phyloP scores from a whole-genome alignment of 2,888 invertebrate genomes.

The Pachymerium ferrugineum region DNA sequence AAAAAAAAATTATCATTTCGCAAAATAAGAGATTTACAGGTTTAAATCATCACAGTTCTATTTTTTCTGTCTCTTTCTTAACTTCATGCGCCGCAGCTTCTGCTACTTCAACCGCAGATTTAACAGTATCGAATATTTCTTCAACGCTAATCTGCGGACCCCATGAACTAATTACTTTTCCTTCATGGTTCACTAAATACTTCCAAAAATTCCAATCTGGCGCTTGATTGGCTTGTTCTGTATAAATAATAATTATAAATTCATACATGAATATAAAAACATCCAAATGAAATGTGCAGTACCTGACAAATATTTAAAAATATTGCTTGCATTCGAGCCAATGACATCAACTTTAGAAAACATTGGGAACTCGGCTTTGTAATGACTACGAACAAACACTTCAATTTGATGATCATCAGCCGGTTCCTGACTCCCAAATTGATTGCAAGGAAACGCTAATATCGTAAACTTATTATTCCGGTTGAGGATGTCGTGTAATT shows the following conservation, averaged over 20 bases:
- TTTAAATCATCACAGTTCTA: neutral
- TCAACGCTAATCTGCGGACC: conserved; percentile 47
- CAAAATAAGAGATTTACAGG: no score
- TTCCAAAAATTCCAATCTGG: conserved; percentile 56
- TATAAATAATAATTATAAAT: conserved; percentile 27
- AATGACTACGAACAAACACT: conserved; percentile 44
- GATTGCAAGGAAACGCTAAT: conserved; percentile 53
- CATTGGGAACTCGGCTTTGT: conserved; percentile 50
- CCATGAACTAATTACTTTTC: conserved; percentile 49
- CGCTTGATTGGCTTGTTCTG: conserved; percentile 40
- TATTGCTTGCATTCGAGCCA: conserved; percentile 45
- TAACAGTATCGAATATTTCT: conserved; percentile 42
- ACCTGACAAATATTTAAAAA: conserved; percentile 47
- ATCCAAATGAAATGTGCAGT: neutral
- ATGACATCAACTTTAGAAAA: conserved; percentile 50
- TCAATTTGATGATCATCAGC: conserved; percentile 46
- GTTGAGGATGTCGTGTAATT: conserved; percentile 48
- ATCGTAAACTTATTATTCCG: conserved; percentile 47
- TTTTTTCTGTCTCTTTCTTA: no score
- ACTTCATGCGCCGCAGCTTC: neutral
- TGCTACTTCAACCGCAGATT: conserved; percentile 40
- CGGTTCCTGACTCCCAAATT: conserved; percentile 54
- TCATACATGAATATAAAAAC: neutral
- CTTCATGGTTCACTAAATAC: conserved; percentile 50
- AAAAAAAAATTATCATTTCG: no score